Base-by-base conservation (phyloP, 1,140 invertebrate species). In the Cydia fagiglandana region DNA sequence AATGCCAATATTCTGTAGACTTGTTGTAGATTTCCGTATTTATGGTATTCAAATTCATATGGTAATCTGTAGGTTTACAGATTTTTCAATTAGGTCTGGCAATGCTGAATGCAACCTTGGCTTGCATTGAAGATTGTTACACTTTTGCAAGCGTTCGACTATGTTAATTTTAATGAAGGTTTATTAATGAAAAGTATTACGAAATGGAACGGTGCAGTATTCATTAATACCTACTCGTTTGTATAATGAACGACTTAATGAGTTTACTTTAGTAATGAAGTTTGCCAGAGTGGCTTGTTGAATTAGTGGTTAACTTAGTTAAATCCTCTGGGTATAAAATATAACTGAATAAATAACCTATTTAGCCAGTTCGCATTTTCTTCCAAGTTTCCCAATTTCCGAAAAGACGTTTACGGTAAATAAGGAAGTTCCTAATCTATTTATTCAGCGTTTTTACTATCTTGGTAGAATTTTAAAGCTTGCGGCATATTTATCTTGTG, bases 81-180 rank as follows among this genome's bases (percentile, higher is more conserved):
- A 17, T 53, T 17, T 53, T n/a, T 34, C 34, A 2, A 0, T 5
- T 47, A 56, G 53, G 24, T 10, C 9, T 61, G 56, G 17, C 56
- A 61, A 61, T 10, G 17, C 20, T 24, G 17, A 61, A 61, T 20
- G 64, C 74, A 79, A 78, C 81, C 78, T 81, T 81, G 78, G 73
- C 77, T 64, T 17, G 74, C 82, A 64, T 73, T 47, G 78, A 80
- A 74, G 24, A 73, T 74, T 74, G 30, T 74, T 77, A 75, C 73
- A 70, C 66, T 74, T 74, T 53, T 28, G 6, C 28, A 30, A 17
- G 61, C 56, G 28, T 47, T 64, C 74, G 56, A 75, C 24, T 76
- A 80, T 76, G 80, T 76, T 83, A 78, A 81, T 83, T 76, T 70
- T 70, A 70, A 34, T 41, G 66, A 70, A 70, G 38, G 66, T 70